Evolutionary conservation across 2,113 vertebrate species (phyloP), one percentile per base, ranked within the genome.

Genomic region (Octodon degus): DNA sequence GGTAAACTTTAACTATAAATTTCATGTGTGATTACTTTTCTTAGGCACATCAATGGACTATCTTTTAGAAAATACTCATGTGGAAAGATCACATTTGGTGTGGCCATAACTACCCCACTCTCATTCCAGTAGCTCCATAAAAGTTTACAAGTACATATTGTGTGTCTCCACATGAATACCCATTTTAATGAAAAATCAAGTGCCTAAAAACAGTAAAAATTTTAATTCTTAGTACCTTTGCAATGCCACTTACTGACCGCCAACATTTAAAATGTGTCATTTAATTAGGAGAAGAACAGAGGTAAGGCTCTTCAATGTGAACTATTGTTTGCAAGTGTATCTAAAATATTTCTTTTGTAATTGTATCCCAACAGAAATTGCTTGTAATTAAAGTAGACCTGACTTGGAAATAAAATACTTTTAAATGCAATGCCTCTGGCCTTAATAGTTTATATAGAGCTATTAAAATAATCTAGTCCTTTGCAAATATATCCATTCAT

Each of bases 321-420:
- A 89, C 74, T 89, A 19, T 43, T 82, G 80, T 37, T 30, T 43
- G n/a, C 58, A 9, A 40, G 4, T 67, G 17, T 70, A 60, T 13
- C 72, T 12, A 89, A 74, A 77, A 63, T 6, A 7, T 40, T 70
- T 80, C 13, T 87, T 89, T 93, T 63, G 55, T 17, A 80, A 81
- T 50, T 89, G 55, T 65, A 50, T 43, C 10, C 5, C n/a, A 93
- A 32, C 16, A 79, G 24, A 96, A 92, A 86, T 74, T 83, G 30
- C 47, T 70, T 80, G 25, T 30, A 24, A 74, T 83, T 82, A 95
- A 90, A 97, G 76, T 32, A 90, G 17, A 11, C 84, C n/a, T 87
- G 27, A 80, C 30, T 89, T 85, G 25, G 5, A 96, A 95, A 89
- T 81, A 94, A 90, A 43, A 50, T 30, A 65, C 4, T 62, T 94